These are phyloP conservation scores for Cheilinus undulatus DNA, from an alignment of 2,113 vertebrate species.

Conservation along the genomic window DNA sequence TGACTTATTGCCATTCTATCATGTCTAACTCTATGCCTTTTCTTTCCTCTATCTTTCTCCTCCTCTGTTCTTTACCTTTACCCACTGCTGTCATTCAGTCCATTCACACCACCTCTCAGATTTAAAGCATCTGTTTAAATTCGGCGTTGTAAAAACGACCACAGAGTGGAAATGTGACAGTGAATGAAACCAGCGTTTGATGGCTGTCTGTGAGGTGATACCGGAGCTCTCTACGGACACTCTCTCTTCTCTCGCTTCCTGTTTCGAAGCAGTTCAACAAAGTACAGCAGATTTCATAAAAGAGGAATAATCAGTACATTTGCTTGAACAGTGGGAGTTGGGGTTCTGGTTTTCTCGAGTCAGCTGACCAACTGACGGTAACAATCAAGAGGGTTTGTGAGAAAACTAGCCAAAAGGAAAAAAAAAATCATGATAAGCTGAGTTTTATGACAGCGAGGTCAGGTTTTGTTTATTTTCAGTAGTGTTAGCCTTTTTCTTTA, in stretches of 20 bases:
- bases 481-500: slow-evolving; percentile 19
- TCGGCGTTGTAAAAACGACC: slow-evolving; percentile 10
- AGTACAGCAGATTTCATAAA: slow-evolving; percentile 1
- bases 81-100: slow-evolving; percentile 18
- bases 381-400: slow-evolving; percentile 55
- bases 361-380: slow-evolving; percentile 51
- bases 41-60: slow-evolving; percentile 53
- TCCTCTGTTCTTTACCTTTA: slow-evolving; percentile 26
- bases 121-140: slow-evolving; percentile 35
- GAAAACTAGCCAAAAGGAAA: slow-evolving; percentile 48
- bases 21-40: slow-evolving; percentile 49
- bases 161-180: slow-evolving; percentile 23
- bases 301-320: slow-evolving; percentile 17
- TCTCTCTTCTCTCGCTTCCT: slow-evolving; percentile 48
- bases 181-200: slow-evolving; percentile 19
- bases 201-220: slow-evolving; percentile 47
- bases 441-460: slow-evolving; percentile 42
- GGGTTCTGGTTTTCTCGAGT: slow-evolving; percentile 30
- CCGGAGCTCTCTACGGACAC: slow-evolving; percentile 40
- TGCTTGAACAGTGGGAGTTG: slow-evolving; percentile 34
- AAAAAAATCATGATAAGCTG: slow-evolving; percentile 39
- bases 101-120: slow-evolving; percentile 7
- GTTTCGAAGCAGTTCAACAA: slow-evolving; percentile 36
- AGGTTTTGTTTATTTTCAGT: slow-evolving; percentile 16
- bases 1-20: slow-evolving; percentile 77